Evolutionary conservation across 92 coral and sea anemone genomes (phyloP), one percentile per base, ranked within the genome.

Genomic region (Epizoanthus fatuus): DNA sequence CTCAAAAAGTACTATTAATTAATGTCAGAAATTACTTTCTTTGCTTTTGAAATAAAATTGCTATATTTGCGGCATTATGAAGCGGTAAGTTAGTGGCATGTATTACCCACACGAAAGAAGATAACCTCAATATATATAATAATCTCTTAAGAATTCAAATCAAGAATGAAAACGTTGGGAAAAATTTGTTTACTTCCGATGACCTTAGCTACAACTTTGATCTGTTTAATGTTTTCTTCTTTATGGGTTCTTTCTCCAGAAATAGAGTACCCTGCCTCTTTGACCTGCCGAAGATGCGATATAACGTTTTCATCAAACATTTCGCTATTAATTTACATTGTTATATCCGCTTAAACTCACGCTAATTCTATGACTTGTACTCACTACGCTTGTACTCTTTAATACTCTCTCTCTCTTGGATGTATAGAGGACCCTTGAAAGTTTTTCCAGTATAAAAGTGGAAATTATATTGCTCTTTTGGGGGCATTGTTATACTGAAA

Each of bases 151-250:
- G 82, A 77, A 77, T 69, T 77, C 2, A 60, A 77, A 32, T 49
- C 53, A 49, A 47, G n/a, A 77, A 58, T 58, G n/a, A 42, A 62
- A 77, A 44, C 49, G 82, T 54, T 77, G 82, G 82, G 70, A 77
- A 77, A 49, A 77, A 77, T 59, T 77, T 58, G 57, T 7, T 77
- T 77, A 68, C 82, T 77, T 77, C 82, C 82, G 71, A 77, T 60
- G 70, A 44, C 70, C 70, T 55, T 56, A 51, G 51, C 20, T 38
- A 3, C 37, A 60, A 3, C 15, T 39, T 59, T 59, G 69, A 10
- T 77, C 82, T 77, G 82, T 44, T 77, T 77, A 59, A 38, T 77
- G 68, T 77, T 69, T 77, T 58, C 14, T 8, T 58, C 40, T 62
- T 59, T 40, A 14, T 3, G 20, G n/a, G n/a, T 8, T 40, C 22